Evolutionary conservation across 2,888 invertebrate genomes (phyloP), one percentile per base, ranked within the genome.

Genomic region (Lepidochitona cinerea): DNA sequence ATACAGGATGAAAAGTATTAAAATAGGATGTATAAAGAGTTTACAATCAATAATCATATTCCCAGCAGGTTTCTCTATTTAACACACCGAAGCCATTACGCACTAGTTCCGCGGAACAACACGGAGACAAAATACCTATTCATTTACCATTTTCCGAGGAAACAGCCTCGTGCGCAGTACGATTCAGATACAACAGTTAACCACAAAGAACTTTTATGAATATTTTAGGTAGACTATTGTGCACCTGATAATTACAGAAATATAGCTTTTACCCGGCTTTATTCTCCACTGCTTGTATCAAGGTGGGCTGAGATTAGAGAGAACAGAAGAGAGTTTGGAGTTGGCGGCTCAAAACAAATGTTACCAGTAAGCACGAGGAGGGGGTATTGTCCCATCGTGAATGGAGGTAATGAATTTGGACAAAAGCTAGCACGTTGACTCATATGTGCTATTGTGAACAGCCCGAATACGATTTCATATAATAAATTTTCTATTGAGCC

Each of bases 371-470:
- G 26, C 29, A 23, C 14, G 12, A 29, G 12, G 26, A 41, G 32
- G 59, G 59, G 59, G 26, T 18, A 7, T 26, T 59, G 59, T 59
- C 23, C 12, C 26, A 14, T 23, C 23, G 29, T 59, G 29, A 59
- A 59, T 59, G 29, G 59, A 29, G 59, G 59, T 59, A 59, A 59
- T 59, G 59, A 59, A 59, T 59, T 59, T 26, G 3, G 26, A 59
- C 59, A 59, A 59, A 59, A 26, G 59, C 23, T 59, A 23, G 23
- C 59, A 59, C 59, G 59, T 59, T 59, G 59, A 59, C 59, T 59
- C 59, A 59, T 59, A 59, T 59, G 18, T 32, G 32, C 59, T 29
- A 23, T 59, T 59, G 59, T 59, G 59, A 29, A 23, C 18, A 9
- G 26, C 23, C 26, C 14, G 59, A 59, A 59, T 59, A 32, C 14